These are phyloP conservation scores for Ciconia boyciana DNA, from an alignment of 2,113 vertebrate species.

Conservation along the genomic window DNA sequence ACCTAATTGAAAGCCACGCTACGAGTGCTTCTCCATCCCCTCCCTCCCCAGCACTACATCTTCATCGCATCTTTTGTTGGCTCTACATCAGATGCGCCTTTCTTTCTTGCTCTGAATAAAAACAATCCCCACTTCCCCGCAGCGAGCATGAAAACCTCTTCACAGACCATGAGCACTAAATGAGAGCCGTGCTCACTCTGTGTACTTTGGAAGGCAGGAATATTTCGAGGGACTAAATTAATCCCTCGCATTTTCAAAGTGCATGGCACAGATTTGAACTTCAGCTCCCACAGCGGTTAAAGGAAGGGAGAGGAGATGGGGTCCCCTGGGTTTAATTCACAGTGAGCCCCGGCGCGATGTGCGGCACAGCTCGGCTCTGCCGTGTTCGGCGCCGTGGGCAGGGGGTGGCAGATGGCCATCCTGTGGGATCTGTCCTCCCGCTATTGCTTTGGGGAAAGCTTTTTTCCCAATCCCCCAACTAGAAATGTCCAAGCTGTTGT, in stretches of 20 bases:
- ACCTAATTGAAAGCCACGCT: slow-evolving; percentile 23
- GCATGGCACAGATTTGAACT: neutral
- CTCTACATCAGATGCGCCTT: neutral
- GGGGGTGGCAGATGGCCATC: neutral
- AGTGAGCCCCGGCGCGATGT: accelerated
- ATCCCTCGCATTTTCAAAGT: slow-evolving; percentile 5
- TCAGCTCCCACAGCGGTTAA: neutral
- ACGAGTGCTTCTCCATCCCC: neutral
- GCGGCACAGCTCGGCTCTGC: neutral
- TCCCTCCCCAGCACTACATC: slow-evolving; percentile 12
- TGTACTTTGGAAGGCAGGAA: neutral
- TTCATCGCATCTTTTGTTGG: neutral
- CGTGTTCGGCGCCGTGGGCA: accelerated
- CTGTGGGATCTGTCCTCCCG: neutral
- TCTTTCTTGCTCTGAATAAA: slow-evolving; percentile 2
- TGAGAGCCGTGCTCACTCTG: neutral
- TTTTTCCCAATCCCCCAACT: neutral
- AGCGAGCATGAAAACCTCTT: slow-evolving; percentile 1
- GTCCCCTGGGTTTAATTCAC: neutral
- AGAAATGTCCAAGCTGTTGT: neutral
- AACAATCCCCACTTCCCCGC: neutral
- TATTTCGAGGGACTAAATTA: neutral
- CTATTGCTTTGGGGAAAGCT: neutral
- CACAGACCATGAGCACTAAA: neutral
- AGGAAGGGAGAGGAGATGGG: neutral